Percentiles rank a stretch among this genome's conserved stretches.
Conservation (phyloP, 2,113 vertebrate genomes). For the Lycocorax pyrrhopterus region DNA sequence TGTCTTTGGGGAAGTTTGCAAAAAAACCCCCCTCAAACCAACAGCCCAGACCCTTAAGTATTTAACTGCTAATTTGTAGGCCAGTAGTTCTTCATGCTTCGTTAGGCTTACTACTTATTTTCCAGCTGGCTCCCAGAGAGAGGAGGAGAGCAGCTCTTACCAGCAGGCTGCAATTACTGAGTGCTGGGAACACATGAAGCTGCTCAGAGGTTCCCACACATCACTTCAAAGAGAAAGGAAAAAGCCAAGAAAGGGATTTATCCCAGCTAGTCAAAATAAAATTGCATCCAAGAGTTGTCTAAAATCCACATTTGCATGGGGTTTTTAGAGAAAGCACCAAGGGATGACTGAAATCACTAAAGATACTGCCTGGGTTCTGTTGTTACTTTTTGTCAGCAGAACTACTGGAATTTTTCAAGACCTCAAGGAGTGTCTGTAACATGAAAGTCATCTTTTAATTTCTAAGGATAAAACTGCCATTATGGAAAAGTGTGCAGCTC, state of each 20-base stretch:
- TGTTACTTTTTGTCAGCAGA: not conserved
- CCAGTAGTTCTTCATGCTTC: not conserved
- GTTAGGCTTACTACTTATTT: not conserved
- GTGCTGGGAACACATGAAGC: not conserved
- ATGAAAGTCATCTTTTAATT: not conserved
- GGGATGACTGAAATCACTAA: not conserved
- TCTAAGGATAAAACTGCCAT: not conserved
- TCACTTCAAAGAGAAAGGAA: not conserved
- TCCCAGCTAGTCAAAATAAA: not conserved
- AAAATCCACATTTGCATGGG: not conserved
- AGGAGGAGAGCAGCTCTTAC: not conserved
- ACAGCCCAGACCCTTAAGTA: not conserved
- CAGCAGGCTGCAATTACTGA: not conserved
- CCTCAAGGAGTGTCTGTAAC: not conserved
- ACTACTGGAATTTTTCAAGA: not conserved
- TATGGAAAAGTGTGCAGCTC: not conserved
- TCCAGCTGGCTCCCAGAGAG: not conserved
- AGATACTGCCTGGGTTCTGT: not conserved
- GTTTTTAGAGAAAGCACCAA: not conserved
- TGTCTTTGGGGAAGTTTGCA: not conserved
- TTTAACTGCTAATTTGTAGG: not conserved
- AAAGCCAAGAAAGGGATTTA: not conserved
- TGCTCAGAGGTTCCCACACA: not conserved
- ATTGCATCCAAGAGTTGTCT: not conserved
- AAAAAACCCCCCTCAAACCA: not conserved